Conservation (phyloP, 2,113 vertebrate species). For the Anthoscopus minutus region DNA sequence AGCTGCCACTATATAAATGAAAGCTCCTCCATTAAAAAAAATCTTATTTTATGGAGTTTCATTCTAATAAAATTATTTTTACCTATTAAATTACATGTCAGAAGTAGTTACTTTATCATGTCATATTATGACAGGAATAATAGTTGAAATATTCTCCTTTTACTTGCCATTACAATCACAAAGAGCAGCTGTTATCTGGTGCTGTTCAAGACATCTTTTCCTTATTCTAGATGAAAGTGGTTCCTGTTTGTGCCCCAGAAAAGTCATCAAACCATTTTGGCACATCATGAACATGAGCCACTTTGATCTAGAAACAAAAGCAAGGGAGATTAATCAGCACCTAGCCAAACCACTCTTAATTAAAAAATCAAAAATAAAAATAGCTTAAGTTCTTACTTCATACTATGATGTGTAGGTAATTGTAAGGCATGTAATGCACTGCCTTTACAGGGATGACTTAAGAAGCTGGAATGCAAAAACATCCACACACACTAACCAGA, state of each 20-base stretch:
- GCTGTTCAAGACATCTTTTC: neutral
- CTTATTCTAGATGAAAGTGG: slow-evolving; percentile 22
- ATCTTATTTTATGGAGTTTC: neutral
- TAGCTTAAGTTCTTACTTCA: neutral
- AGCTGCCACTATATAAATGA: neutral
- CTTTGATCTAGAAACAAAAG: slow-evolving; percentile 34
- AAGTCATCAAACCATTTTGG: neutral
- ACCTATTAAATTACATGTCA: slow-evolving; percentile 11
- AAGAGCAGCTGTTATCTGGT: slow-evolving; percentile 29
- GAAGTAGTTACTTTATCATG: slow-evolving; percentile 20
- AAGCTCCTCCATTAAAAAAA: neutral
- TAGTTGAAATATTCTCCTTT: slow-evolving; percentile 28
- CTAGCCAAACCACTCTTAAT: neutral
- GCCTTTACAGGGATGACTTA: neutral
- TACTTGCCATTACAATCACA: slow-evolving; percentile 40
- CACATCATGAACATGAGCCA: neutral
- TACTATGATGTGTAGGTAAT: neutral
- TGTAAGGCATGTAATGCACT: neutral
- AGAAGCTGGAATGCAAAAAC: neutral
- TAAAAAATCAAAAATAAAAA: neutral
- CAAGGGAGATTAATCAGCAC: neutral
- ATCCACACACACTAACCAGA: neutral
- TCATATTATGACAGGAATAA: slow-evolving; percentile 52
- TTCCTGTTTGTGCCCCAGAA: neutral
- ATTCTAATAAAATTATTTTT: slow-evolving; percentile 11